Base-by-base conservation (phyloP, 1,140 invertebrate species). In the Drosophila triauraria region DNA sequence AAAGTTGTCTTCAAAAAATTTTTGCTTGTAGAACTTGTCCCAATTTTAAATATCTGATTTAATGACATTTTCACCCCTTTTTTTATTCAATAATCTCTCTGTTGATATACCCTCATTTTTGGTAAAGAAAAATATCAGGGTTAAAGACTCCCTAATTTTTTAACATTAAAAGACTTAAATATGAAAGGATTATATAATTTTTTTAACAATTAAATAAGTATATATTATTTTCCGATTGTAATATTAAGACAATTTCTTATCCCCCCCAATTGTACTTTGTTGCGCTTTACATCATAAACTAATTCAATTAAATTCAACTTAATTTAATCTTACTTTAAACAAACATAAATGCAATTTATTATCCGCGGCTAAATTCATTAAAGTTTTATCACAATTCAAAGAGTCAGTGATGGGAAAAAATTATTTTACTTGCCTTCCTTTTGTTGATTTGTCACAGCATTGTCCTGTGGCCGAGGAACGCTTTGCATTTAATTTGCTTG, bases 401-500 rank as follows among this genome's bases (percentile, higher is more conserved):
- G 43, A 48, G 51, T 50, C 12, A 51, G 17, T 27, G 46, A 42
- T 40, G 30, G 8, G 17, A 79, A 75, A 63, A 63, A 27, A 40
- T 13, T 20, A 44, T 43, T 72, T 25, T 42, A 47, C 53, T 53
- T 27, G 17, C 30, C 23, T 38, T 69, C 17, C 30, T 43, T 70
- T 59, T 59, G 35, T 40, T 47, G 59, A 68, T 80, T 70, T 74
- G 40, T 35, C 17, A 51, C 63, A 13, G 23, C 63, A 62, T 71
- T 42, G 61, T 59, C 13, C 61, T 43, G 59, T 43, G 43, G 27
- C 70, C 47, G 81, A 60, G 58, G 50, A 84, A 61, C 12, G 59
- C 75, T 79, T 82, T 72, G 48, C 71, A 80, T 88, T 83, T 80
- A 88, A 80, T 88, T 83, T 77, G 47, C 63, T 70, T 75, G 50